A percentile compares a stretch with the other conserved stretches of the same genome.
phyloP scores from a whole-genome alignment of 2,888 invertebrate species.

The Noctua janthe region DNA sequence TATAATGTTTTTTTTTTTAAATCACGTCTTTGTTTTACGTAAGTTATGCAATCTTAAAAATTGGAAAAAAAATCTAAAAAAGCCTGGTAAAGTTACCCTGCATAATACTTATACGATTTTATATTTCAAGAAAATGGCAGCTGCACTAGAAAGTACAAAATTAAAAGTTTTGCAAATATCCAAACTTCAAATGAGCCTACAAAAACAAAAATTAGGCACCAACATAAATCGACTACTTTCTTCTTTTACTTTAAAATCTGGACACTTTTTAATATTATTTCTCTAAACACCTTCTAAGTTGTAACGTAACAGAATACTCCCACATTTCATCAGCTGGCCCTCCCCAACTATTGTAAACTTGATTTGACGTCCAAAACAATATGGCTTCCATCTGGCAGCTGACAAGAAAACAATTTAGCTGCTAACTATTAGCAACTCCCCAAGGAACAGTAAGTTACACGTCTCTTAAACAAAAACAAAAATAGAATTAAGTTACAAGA shows the following conservation, averaged over 20 bases:
- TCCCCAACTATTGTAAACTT: constrained; percentile 75
- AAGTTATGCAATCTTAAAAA: too few relatives aligned
- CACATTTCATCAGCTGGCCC: constrained; percentile 65
- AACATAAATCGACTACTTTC: neutral
- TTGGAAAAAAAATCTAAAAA: too few relatives aligned
- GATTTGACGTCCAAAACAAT: constrained; percentile 76
- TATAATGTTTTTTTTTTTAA: too few relatives aligned
- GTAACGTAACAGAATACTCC: constrained; percentile 66
- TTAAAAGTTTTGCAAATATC: neutral
- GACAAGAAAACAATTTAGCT: constrained; percentile 77
- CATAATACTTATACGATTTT: neutral
- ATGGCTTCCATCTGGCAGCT: constrained; percentile 78
- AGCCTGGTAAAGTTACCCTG: neutral
- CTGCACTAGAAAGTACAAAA: neutral
- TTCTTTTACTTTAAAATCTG: neutral
- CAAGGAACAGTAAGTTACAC: constrained; percentile 40
- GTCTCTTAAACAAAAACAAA: constrained; percentile 46
- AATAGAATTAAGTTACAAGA: constrained; percentile 53
- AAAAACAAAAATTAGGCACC: neutral
- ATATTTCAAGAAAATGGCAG: neutral
- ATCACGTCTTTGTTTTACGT: too few relatives aligned
- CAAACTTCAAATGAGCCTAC: neutral
- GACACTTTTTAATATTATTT: neutral
- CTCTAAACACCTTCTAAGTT: constrained; percentile 14
- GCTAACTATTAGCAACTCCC: constrained; percentile 63